Base-by-base conservation (phyloP, 2,888 invertebrate species). In the Deilephila elpenor region DNA sequence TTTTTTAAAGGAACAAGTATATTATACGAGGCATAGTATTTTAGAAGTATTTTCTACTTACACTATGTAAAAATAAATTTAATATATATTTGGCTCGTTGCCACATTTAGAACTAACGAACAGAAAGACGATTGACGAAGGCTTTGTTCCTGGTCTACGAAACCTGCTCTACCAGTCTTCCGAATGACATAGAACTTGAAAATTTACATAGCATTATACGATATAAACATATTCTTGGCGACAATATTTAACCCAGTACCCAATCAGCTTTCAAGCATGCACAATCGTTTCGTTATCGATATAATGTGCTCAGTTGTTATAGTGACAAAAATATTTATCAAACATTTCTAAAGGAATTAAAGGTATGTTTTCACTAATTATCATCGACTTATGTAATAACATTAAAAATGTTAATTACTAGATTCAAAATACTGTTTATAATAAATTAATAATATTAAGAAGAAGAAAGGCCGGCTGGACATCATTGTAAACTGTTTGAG, bases 181-280 rank as follows among this genome's bases (percentile, higher is more conserved):
- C 78, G 78, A 86, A 86, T 90, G 90, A 88, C 92, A 91, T 89
- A 91, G 89, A 91, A 93, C 92, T 93, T 92, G 92, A 91, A 91
- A 89, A 91, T 92, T 92, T 80, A 88, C 93, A 92, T 92, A 92
- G 71, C 74, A 83, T 86, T 86, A 86, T 79, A 80, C 78, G 83
- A 84, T 88, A 90, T 87, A 89, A 86, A 88, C 87, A 84, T 87
- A 84, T 88, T 88, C 80, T 79, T 82, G 77, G 75, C 78, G 76
- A 78, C 79, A 82, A 83, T 83, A 85, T 85, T 80, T 75, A 82
- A 82, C 78, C 79, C 89, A 90, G 53, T 56, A 34, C 29, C n/a
- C 8, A 71, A 53, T 71, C 59, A 56, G 56, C 32, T 14, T 29
- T 34, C 34, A 56, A n/a, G 34, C 29, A n/a, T 25, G 56, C 70